phyloP scores from a whole-genome alignment of 2,888 invertebrate genomes.

The Candidula unifasciata region DNA sequence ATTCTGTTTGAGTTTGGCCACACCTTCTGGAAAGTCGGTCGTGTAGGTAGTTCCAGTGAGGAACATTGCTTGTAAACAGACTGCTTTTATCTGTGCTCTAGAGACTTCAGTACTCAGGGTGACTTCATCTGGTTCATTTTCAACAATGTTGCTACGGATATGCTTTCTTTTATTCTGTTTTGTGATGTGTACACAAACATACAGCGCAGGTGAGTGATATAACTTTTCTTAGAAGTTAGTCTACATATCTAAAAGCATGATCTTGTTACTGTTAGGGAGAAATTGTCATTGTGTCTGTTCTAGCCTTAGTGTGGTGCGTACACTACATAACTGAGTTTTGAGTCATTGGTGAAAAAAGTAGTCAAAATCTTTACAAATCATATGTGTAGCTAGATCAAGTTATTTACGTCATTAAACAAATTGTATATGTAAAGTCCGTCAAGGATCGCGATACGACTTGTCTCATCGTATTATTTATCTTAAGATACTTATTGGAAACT shows the following conservation, averaged over 20 bases:
- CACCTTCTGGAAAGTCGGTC: not conserved
- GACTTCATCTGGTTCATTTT: not conserved
- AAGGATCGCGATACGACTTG: too few species aligned
- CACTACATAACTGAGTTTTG: not conserved
- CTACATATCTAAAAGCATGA: not conserved
- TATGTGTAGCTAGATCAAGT: too few species aligned
- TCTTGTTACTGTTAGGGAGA: not conserved
- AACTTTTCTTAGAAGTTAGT: not conserved
- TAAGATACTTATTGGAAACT: too few species aligned
- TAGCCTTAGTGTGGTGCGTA: not conserved
- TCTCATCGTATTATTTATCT: too few species aligned
- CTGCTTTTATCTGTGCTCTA: too few species aligned
- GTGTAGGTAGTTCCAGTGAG: too few species aligned
- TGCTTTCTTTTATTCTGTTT: not conserved
- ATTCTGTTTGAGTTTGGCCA: not conserved
- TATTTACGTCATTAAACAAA: too few species aligned
- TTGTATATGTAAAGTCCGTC: too few species aligned
- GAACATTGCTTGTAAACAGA: too few species aligned
- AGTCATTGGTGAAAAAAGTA: too few species aligned
- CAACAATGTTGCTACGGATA: not conserved
- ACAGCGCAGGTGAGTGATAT: not conserved
- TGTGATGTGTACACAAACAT: not conserved
- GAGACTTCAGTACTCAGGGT: not conserved
- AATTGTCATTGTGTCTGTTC: not conserved
- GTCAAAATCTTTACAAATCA: too few species aligned